Evolutionary conservation across 2,888 invertebrate species (phyloP).

Genomic region (Drosophila barbarae): DNA sequence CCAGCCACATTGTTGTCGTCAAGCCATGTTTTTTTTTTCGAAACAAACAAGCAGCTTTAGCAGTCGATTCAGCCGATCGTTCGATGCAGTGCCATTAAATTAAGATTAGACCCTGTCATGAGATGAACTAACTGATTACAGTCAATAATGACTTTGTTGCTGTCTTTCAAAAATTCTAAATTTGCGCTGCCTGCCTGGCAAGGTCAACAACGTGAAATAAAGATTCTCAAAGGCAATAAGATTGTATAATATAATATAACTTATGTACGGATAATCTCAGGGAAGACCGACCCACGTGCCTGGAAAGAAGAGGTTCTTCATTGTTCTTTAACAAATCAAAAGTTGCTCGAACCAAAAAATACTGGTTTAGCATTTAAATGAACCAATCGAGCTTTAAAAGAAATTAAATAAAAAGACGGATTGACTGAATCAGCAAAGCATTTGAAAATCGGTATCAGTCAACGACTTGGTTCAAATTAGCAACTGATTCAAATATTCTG

Average conservation of each 20-base stretch:
- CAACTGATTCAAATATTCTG: constrained; percentile 12
- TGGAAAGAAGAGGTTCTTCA: not conserved
- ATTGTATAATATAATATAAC: not conserved
- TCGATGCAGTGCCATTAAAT: constrained; percentile 12
- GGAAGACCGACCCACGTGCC: constrained; percentile 5
- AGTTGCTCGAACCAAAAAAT: constrained; percentile 10
- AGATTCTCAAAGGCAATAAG: not conserved
- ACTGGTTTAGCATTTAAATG: constrained; percentile 16
- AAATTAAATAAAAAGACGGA: not conserved
- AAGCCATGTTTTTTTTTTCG: constrained; percentile 1
- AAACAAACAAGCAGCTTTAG: not conserved
- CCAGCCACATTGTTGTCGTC: constrained; percentile 7
- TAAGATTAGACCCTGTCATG: constrained; percentile 1
- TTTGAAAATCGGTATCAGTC: constrained; percentile 12
- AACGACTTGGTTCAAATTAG: constrained; percentile 10
- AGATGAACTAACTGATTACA: constrained; percentile 18
- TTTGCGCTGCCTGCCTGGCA: constrained; percentile 1
- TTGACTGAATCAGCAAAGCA: not conserved
- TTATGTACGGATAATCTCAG: not conserved
- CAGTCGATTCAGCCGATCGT: constrained; percentile 6
- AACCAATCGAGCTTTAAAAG: not conserved
- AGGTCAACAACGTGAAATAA: constrained; percentile 3
- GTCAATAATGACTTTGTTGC: not conserved
- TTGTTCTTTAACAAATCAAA: constrained; percentile 6
- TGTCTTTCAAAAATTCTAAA: not conserved